phyloP scores from a whole-genome alignment of 2,113 vertebrate genomes.

The Myodes glareolus region DNA sequence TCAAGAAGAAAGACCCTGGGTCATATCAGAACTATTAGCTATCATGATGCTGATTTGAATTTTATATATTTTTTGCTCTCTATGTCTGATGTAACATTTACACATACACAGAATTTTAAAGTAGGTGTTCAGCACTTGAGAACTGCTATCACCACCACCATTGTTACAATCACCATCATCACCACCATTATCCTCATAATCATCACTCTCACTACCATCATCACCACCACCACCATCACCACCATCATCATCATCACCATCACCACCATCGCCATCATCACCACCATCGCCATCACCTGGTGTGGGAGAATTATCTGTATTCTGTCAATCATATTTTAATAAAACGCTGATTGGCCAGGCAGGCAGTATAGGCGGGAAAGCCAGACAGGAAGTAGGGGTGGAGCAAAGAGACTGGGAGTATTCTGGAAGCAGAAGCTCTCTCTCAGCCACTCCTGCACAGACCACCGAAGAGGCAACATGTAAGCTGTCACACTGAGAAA shows the following conservation, averaged over 20 bases:
- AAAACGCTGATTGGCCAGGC: no score
- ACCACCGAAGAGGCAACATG: no score
- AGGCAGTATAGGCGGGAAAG: no score
- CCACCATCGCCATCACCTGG: background rate
- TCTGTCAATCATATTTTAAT: no score
- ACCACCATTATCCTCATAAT: accelerated
- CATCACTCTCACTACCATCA: background rate
- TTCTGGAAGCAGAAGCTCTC: no score
- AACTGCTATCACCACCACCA: background rate
- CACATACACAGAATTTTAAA: background rate
- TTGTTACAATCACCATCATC: background rate
- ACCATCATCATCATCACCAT: background rate
- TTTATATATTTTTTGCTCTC: background rate
- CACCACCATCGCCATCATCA: no score
- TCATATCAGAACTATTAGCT: background rate
- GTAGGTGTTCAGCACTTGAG: background rate
- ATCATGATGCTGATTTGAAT: no score
- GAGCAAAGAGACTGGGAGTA: no score
- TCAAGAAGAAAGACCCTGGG: background rate
- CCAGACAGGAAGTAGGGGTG: no score
- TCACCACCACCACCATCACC: background rate
- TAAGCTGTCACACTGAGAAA: no score
- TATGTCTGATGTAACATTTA: background rate
- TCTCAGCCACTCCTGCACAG: no score
- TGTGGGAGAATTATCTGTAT: no score